Evolutionary conservation across 2,888 invertebrate genomes (phyloP).

Genomic region (Microplitis deprimator): DNA sequence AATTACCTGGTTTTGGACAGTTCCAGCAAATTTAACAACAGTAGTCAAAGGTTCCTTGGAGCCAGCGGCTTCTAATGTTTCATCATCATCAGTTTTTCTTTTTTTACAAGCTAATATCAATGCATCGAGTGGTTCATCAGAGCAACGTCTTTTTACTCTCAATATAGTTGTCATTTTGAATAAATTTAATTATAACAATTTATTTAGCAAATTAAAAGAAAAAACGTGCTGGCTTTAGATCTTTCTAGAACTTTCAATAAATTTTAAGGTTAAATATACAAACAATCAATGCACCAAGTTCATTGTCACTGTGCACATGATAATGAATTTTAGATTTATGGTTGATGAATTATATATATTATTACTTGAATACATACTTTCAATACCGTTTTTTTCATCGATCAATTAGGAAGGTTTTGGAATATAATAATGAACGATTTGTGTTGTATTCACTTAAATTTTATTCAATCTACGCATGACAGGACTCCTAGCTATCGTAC

Average conservation of each 20-base stretch:
- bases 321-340: not conserved
- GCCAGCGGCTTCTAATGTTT: constrained; percentile 65
- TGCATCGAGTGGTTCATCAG: constrained; percentile 81
- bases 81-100: constrained; percentile 74
- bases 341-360: not conserved
- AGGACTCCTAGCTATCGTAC: too few species aligned
- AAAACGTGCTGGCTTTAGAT: not conserved
- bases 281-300: not conserved
- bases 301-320: not conserved
- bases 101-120: constrained; percentile 82
- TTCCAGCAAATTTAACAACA: constrained; percentile 81
- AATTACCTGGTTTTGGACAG: constrained; percentile 78
- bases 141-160: constrained; percentile 81
- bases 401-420: not conserved
- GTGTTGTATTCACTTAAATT: too few species aligned
- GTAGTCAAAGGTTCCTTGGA: constrained; percentile 71
- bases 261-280: constrained; percentile 4
- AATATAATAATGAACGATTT: not conserved
- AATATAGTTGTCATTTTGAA: constrained; percentile 76
- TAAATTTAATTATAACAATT: not conserved
- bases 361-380: not conserved
- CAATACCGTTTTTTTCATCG: not conserved
- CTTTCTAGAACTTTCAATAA: not conserved
- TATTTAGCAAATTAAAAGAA: not conserved
- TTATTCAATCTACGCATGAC: too few species aligned